Conservation (phyloP, 2,888 invertebrate genomes). For the Noctua pronuba region DNA sequence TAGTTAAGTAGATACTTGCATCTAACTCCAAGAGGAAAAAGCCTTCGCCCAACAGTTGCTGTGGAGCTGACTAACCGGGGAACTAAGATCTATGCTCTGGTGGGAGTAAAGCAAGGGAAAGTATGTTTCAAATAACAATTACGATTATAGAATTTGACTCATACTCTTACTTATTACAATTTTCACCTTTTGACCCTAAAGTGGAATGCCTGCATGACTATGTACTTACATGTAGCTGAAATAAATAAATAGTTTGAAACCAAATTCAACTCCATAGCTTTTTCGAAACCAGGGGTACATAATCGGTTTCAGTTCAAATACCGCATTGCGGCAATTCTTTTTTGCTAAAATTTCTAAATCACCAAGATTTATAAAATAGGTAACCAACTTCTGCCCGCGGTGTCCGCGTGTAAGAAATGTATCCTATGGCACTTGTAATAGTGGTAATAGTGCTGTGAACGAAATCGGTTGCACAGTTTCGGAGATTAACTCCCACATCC, state of each 20-base stretch:
- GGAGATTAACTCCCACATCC: background rate
- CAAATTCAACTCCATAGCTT: background rate
- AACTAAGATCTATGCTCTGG: no score
- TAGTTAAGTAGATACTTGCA: no score
- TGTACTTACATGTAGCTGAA: no score
- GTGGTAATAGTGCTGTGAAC: background rate
- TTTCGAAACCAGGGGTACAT: background rate
- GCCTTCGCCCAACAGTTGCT: no score
- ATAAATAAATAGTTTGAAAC: background rate
- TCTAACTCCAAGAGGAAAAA: no score
- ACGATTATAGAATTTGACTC: background rate
- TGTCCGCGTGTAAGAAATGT: background rate
- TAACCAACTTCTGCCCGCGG: background rate
- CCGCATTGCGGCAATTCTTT: conserved; percentile 6
- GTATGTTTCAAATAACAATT: background rate
- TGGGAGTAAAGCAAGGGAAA: no score
- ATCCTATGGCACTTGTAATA: background rate
- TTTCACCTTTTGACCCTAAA: background rate
- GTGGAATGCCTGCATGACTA: background rate
- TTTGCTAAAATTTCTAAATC: background rate
- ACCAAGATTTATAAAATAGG: background rate
- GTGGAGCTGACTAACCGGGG: no score
- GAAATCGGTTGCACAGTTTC: background rate
- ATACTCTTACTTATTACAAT: background rate
- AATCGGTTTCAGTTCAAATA: background rate